Percentiles rank a stretch among this genome's conserved stretches.
These are phyloP conservation scores for Calephelis nemesis DNA, from an alignment of 1,140 invertebrate genomes.

Conservation along the genomic window DNA sequence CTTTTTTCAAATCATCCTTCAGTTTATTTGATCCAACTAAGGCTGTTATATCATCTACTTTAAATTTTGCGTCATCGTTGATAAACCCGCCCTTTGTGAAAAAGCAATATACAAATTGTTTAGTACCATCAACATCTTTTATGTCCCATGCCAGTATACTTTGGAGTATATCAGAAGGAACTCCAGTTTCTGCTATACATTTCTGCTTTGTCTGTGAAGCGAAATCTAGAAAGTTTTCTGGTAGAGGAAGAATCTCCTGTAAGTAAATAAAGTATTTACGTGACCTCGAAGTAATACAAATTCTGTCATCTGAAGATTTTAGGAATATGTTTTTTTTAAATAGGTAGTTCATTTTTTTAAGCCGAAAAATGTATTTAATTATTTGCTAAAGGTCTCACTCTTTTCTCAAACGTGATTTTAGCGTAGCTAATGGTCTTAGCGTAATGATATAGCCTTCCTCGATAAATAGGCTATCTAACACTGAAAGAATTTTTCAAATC, in stretches of 20 bases:
- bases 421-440: too few species aligned
- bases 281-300: too few species aligned
- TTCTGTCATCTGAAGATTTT: too few species aligned
- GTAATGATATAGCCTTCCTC: too few species aligned
- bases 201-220: constrained; percentile 3
- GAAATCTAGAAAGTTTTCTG: neutral
- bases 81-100: constrained; percentile 1
- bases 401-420: too few species aligned
- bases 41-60: constrained; percentile 5
- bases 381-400: too few species aligned
- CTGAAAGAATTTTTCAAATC: too few species aligned
- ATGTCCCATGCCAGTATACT: neutral
- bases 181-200: neutral
- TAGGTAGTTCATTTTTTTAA: too few species aligned
- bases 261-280: neutral
- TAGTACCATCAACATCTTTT: neutral
- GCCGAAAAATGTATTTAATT: too few species aligned
- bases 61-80: neutral
- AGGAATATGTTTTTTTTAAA: too few species aligned
- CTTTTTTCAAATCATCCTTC: neutral
- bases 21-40: constrained; percentile 8
- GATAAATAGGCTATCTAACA: too few species aligned
- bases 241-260: neutral
- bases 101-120: constrained; percentile 1
- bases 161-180: neutral